Conservation (phyloP, 1,140 invertebrate species). For the Drosophila miranda region DNA sequence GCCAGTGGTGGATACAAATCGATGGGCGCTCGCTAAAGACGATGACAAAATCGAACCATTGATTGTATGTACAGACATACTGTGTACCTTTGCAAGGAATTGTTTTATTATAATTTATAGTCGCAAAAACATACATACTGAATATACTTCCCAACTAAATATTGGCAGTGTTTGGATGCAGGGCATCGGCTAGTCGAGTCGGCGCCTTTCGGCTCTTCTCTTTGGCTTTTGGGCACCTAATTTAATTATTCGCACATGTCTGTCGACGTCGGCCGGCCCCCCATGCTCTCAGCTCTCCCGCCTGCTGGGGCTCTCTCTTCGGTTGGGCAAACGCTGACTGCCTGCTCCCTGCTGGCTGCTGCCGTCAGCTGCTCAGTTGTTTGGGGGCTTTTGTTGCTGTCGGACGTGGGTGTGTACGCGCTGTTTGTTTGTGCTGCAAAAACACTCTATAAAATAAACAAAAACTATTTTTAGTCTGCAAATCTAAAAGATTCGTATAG, state of each 20-base stretch:
- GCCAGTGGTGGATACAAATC: no score
- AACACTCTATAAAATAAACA: conserved; percentile 57
- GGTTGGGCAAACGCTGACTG: not conserved
- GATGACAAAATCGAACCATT: conserved; percentile 5
- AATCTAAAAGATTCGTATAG: conserved; percentile 44
- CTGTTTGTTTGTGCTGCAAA: conserved; percentile 15
- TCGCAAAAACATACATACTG: conserved; percentile 8
- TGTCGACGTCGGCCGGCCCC: conserved; percentile 1
- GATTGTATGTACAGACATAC: not conserved
- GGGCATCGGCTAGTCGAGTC: conserved; percentile 30
- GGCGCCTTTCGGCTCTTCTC: not conserved
- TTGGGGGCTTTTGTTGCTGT: conserved; percentile 43
- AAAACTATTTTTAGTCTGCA: conserved; percentile 74
- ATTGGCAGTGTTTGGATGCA: not conserved
- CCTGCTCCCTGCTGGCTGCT: not conserved
- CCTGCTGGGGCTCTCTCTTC: conserved; percentile 8
- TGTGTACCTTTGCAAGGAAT: conserved; percentile 7
- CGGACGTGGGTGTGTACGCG: conserved; percentile 32
- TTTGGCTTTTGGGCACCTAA: conserved; percentile 38
- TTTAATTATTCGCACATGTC: conserved; percentile 66
- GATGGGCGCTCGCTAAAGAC: not conserved
- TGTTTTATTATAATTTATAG: conserved; percentile 19
- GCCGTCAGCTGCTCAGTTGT: conserved; percentile 48
- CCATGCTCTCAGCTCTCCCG: conserved; percentile 4
- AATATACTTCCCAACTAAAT: conserved; percentile 17